phyloP scores from a whole-genome alignment of 2,797 vertebrate species.

The Bovichtus diacanthus region DNA sequence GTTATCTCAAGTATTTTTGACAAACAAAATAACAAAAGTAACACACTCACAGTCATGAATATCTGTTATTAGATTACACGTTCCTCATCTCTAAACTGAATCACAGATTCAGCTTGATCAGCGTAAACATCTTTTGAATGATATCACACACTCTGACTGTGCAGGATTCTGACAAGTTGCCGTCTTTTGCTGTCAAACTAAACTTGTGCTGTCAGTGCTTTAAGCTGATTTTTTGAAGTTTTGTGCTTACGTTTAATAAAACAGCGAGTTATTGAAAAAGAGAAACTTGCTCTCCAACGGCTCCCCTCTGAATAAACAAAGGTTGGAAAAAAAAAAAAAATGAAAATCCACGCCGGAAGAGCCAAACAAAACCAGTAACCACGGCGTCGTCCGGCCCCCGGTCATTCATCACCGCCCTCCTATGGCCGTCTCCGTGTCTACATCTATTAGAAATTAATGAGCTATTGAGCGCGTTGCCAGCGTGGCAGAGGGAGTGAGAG shows the following conservation, averaged over 20 bases:
- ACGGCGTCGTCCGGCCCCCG: background rate
- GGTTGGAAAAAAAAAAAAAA: no score
- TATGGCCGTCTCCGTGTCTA: slow-evolving; percentile 40
- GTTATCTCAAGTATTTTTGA: background rate
- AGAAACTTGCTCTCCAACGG: background rate
- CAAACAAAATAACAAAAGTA: background rate
- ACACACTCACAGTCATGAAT: background rate
- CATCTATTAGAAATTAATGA: slow-evolving; percentile 64
- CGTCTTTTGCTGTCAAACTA: slow-evolving; percentile 46
- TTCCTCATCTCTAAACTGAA: slow-evolving; percentile 15
- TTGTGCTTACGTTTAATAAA: slow-evolving; percentile 48
- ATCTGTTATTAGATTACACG: slow-evolving; percentile 23
- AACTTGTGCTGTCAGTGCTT: slow-evolving; percentile 28
- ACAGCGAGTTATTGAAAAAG: slow-evolving; percentile 19
- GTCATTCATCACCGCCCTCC: slow-evolving; percentile 45
- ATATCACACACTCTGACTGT: slow-evolving; percentile 11
- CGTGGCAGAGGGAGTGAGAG: slow-evolving; percentile 37
- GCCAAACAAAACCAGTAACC: slow-evolving; percentile 12
- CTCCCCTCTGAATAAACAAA: slow-evolving; percentile 16
- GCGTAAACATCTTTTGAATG: slow-evolving; percentile 20
- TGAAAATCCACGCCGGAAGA: no score
- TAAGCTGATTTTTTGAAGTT: slow-evolving; percentile 39
- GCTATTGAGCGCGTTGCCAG: slow-evolving; percentile 53
- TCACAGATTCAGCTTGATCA: slow-evolving; percentile 21
- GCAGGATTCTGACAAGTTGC: slow-evolving; percentile 33